Evolutionary conservation across 2,113 vertebrate genomes (phyloP).

Genomic region (Antidorcas marsupialis): DNA sequence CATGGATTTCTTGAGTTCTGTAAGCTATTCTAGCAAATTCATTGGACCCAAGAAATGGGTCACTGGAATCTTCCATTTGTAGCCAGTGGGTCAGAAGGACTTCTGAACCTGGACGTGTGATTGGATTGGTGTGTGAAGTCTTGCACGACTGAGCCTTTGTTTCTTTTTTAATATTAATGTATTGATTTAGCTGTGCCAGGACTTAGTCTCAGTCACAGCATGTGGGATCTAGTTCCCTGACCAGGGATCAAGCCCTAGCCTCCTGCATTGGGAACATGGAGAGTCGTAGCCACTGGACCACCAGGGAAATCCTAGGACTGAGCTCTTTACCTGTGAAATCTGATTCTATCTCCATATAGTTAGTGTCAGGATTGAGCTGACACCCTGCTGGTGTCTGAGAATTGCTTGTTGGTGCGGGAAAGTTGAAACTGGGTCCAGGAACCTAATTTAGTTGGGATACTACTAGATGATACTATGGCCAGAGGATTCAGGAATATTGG

Average conservation of each 20-base stretch:
- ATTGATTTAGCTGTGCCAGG: background rate
- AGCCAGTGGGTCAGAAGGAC: background rate
- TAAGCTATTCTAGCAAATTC: background rate
- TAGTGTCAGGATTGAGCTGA: background rate
- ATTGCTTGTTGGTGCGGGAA: accelerated
- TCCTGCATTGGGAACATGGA: background rate
- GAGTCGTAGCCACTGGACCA: background rate
- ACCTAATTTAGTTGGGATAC: background rate
- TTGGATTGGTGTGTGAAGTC: background rate
- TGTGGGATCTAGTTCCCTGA: background rate
- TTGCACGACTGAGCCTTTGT: background rate
- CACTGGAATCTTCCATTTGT: background rate
- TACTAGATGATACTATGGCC: too few relatives aligned
- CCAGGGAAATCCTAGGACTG: background rate
- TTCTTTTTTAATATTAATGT: background rate
- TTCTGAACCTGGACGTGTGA: background rate
- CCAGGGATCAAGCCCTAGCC: background rate
- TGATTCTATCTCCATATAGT: background rate
- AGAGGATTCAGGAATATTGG: background rate
- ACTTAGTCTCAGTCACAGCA: background rate
- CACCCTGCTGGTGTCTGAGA: background rate
- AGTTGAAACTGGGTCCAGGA: background rate
- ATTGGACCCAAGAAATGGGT: background rate
- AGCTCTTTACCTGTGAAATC: background rate
- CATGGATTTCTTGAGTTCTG: background rate